These are phyloP conservation scores for Saturnia japonica DNA, from an alignment of 2,888 invertebrate species.

Conservation along the genomic window DNA sequence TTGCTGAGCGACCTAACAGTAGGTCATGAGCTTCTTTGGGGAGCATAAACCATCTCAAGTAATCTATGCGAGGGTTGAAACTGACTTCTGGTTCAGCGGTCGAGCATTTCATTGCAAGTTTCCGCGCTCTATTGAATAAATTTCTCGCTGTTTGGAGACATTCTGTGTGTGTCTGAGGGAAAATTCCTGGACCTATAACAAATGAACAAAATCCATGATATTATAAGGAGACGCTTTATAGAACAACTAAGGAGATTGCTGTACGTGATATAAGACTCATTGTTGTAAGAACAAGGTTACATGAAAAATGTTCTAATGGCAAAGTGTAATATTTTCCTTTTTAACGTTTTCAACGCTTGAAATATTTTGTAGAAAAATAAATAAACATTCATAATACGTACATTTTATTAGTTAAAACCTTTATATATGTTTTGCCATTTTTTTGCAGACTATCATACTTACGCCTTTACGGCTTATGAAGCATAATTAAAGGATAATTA, in stretches of 20 bases:
- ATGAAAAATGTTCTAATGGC: background rate
- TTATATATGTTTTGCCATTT: background rate
- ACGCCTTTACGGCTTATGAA: background rate
- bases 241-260: background rate
- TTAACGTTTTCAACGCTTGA: background rate
- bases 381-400: background rate
- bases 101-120: slow-evolving; percentile 88
- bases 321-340: background rate
- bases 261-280: background rate
- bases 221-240: too few species aligned
- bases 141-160: slow-evolving; percentile 90
- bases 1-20: slow-evolving; percentile 86
- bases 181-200: slow-evolving; percentile 84
- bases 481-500: background rate
- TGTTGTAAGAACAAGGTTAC: background rate
- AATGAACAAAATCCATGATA: background rate
- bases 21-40: slow-evolving; percentile 93
- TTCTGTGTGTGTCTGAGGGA: slow-evolving; percentile 88
- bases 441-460: too few species aligned
- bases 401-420: background rate
- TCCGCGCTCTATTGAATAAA: slow-evolving; percentile 88
- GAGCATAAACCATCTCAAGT: slow-evolving; percentile 93
- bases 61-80: slow-evolving; percentile 86
- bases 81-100: slow-evolving; percentile 88
- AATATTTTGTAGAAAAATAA: background rate